Percentiles rank a stretch among this genome's conserved stretches.
These are phyloP conservation scores for Syndactyla subalaris DNA, from an alignment of 2,797 vertebrate genomes.

Conservation along the genomic window DNA sequence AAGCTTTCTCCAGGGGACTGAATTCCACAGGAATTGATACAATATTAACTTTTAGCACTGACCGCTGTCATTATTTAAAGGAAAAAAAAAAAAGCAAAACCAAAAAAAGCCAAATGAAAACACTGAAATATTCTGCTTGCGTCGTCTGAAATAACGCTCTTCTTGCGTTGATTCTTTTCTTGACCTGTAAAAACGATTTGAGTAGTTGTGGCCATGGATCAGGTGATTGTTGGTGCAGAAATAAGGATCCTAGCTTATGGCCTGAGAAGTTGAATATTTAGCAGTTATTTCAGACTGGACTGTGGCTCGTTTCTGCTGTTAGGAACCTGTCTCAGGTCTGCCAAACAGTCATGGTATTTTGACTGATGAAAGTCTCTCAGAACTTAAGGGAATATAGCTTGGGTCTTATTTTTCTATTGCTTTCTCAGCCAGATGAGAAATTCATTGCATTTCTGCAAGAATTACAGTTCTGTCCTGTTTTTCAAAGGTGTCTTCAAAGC, in stretches of 20 bases:
- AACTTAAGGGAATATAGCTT: background rate
- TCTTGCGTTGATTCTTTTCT: background rate
- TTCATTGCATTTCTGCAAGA: background rate
- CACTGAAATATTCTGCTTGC: background rate
- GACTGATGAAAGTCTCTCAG: background rate
- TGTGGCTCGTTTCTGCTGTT: background rate
- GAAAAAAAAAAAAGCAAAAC: background rate
- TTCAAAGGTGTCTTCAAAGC: background rate
- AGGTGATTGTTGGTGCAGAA: background rate
- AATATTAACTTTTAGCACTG: conserved; percentile 58
- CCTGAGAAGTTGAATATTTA: background rate
- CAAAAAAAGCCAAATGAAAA: background rate
- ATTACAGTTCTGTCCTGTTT: background rate
- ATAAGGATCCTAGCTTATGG: background rate
- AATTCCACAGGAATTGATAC: conserved; percentile 9
- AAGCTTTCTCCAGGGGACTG: conserved; percentile 15
- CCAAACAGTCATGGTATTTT: background rate
- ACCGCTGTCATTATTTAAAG: background rate
- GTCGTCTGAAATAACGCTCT: background rate
- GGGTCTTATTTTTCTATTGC: background rate
- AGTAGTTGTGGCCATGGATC: background rate
- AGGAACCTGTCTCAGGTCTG: background rate
- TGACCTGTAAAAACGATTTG: background rate
- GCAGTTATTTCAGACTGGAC: background rate
- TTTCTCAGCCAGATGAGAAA: background rate